Base-by-base conservation (phyloP, 1,140 invertebrate genomes). In the Ylistrum balloti region DNA sequence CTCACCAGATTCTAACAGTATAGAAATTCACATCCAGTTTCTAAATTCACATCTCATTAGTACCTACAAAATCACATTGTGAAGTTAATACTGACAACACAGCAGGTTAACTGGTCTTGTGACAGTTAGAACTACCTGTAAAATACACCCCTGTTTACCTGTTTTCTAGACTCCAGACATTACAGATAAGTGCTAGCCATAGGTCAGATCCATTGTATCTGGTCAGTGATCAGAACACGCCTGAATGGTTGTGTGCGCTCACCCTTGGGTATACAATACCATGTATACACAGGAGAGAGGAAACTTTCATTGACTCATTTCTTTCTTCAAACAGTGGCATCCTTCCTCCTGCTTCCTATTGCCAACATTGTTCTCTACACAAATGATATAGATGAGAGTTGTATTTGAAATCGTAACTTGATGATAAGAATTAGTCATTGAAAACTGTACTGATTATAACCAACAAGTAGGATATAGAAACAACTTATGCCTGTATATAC, bases 371-470 rank as follows among this genome's bases (percentile, higher is more conserved):
- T 74, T 74, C 56, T 74, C 5, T 74, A 74, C 17, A 74, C n/a
- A n/a, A 1, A 74, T 38, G 35, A 20, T 48, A 48, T 48, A n/a
- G n/a, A n/a, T n/a, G n/a, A 48, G 41, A 9, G 20, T 45, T 74
- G n/a, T 74, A 74, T 74, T 74, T 74, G 56, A 28, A n/a, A 17
- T 74, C 22, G 56, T 74, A 74, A 74, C n/a, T 17, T 74, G 22
- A n/a, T 28, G n/a, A 74, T 74, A 74, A 74, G 56, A 74, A 74
- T 74, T n/a, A 74, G n/a, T 74, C 56, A 74, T n/a, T 74, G 56
- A 74, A 1, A 28, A 28, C 56, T 74, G 41, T 17, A 74, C 56
- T 28, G 13, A 74, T 38, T 38, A 38, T 13, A 38, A 38, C 5
- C 35, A 38, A 38, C 5, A 13, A 38, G 35, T 38, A 38, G 5